Evolutionary conservation across 2,888 invertebrate genomes (phyloP).

Genomic region (Ophioninae sp.): DNA sequence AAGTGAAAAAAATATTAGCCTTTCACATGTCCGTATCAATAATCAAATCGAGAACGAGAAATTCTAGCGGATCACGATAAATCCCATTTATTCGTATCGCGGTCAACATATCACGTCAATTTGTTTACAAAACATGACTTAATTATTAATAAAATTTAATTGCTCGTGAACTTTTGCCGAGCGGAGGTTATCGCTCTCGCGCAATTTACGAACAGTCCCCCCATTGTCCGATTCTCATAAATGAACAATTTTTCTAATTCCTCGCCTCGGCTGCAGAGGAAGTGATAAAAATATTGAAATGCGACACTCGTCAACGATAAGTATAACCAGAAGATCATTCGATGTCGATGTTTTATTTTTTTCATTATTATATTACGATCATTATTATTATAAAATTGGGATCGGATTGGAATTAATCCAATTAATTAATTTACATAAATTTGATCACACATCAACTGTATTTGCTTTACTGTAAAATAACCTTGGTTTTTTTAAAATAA

Average conservation of each 20-base stretch:
- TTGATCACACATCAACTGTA: too few relatives aligned
- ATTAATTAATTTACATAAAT: too few relatives aligned
- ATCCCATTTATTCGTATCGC: slow-evolving; percentile 57
- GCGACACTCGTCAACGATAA: slow-evolving; percentile 40
- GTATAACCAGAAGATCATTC: slow-evolving; percentile 10
- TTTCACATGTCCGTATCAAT: slow-evolving; percentile 15
- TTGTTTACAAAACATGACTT: slow-evolving; percentile 69
- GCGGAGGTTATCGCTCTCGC: slow-evolving; percentile 68
- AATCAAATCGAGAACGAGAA: slow-evolving; percentile 23
- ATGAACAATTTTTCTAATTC: slow-evolving; percentile 33
- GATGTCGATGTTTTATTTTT: not conserved
- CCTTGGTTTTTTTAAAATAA: too few relatives aligned
- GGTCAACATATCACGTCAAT: slow-evolving; percentile 62
- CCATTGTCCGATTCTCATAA: slow-evolving; percentile 66
- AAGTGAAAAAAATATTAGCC: slow-evolving; percentile 31
- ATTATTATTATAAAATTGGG: too few relatives aligned
- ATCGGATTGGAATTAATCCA: too few relatives aligned
- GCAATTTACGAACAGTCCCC: slow-evolving; percentile 64
- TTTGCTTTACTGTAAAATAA: too few relatives aligned
- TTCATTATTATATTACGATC: too few relatives aligned
- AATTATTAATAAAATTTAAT: slow-evolving; percentile 67
- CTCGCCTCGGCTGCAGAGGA: slow-evolving; percentile 37
- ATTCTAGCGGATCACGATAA: slow-evolving; percentile 53
- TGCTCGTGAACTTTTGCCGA: slow-evolving; percentile 63
- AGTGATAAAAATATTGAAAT: slow-evolving; percentile 26